phyloP scores from a whole-genome alignment of 2,888 invertebrate genomes.

The Bimastos eiseni region DNA sequence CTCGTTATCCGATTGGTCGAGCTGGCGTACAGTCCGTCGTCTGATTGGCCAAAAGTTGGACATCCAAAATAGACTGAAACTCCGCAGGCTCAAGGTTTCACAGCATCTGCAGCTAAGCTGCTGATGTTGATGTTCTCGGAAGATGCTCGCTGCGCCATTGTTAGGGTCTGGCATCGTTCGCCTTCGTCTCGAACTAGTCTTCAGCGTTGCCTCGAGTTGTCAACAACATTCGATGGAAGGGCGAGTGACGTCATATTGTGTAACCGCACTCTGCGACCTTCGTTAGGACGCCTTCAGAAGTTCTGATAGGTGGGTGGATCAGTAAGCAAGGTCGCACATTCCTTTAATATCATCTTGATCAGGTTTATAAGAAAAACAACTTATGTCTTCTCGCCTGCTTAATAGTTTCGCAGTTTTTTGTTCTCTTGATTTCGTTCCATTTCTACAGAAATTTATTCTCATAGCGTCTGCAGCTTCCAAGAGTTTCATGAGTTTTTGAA shows the following conservation, averaged over 20 bases:
- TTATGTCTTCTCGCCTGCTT: neutral
- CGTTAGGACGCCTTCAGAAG: neutral
- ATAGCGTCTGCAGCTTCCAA: neutral
- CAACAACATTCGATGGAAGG: neutral
- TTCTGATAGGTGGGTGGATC: neutral
- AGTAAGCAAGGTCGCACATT: neutral
- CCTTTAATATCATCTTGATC: neutral
- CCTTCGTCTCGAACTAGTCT: neutral
- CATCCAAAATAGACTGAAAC: neutral
- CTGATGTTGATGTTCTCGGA: neutral
- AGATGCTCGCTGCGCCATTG: neutral
- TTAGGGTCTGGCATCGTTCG: neutral
- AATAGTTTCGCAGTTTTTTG: neutral
- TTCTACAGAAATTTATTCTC: neutral
- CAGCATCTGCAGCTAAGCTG: neutral
- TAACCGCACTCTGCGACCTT: neutral
- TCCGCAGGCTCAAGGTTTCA: neutral
- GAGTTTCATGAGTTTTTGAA: neutral
- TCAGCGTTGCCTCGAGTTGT: too few relatives aligned
- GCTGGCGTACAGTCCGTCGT: neutral
- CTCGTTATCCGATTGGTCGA: neutral
- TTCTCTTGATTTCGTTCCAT: neutral
- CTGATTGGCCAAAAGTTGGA: slow-evolving; percentile 15
- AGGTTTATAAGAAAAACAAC: neutral
- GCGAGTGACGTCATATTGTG: neutral